Base-by-base conservation (phyloP, 1,140 invertebrate species). In the Latrodectus geometricus region DNA sequence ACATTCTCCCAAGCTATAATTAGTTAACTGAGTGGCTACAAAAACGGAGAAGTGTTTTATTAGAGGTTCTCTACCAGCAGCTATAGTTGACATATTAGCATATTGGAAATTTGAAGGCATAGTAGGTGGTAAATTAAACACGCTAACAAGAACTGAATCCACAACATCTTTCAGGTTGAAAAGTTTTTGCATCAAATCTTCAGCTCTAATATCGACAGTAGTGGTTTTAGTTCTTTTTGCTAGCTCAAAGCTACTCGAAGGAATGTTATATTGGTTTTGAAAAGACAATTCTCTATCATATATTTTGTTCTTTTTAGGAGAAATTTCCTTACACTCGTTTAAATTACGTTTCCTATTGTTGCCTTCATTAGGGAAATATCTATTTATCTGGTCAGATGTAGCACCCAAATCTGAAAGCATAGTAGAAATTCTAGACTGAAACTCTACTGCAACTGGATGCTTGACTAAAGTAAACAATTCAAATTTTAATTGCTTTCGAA, bases 401-500 rank as follows among this genome's bases (percentile, higher is more conserved):
- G 96, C 95, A 74, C 98, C 98, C 50, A 99, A 93, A 91, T 99
- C 97, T 17, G 95, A 93, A 2, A 99, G 92, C 77, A 99, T 92
- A 84, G 96, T 96, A 0, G 95, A 95, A 66, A 99, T 95, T 81
- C 95, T 94, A 49, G 94, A 92, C 54, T 96, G 93, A 92, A 95
- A 95, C 81, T 97, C 96, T 9, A 90, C 80, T 9, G 96, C 94
- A 0, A 94, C 94, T 8, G 96, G 95, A 91, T 98, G 96, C 91
- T 96, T 98, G 35, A 99, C 92, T 12, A 99, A 90, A 78, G 94
- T 95, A 65, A 98, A 92, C 15, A 99, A 91, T 90, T 99, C 96
- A 90, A 97, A 92, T 92, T 97, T 99, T 17, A 99, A 91, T 90
- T 99, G 97, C 91, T 99, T 99, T 23, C 97, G 92, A 0, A 99